Percentiles rank a stretch among this genome's conserved stretches.
These are phyloP conservation scores for Dunckerocampus dactyliophorus DNA, from an alignment of 2,113 vertebrate species.

Conservation along the genomic window DNA sequence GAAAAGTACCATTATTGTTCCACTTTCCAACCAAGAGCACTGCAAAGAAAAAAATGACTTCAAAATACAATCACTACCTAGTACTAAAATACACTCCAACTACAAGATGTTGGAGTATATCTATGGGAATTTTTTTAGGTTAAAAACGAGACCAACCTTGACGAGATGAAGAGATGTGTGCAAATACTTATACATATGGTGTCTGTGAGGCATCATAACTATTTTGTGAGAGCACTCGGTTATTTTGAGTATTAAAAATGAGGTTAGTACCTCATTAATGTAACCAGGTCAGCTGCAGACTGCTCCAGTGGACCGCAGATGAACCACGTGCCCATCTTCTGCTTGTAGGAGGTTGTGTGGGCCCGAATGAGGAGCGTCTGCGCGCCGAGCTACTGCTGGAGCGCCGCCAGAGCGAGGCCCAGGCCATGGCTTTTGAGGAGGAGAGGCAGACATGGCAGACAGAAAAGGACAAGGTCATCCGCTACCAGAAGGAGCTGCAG, in stretches of 20 bases:
- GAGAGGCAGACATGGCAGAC: conserved; percentile 92
- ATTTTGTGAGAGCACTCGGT: neutral
- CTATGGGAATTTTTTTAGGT: too few relatives aligned
- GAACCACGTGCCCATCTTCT: conserved; percentile 32
- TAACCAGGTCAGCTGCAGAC: conserved; percentile 29
- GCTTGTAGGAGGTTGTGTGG: conserved; percentile 51
- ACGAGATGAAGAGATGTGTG: neutral
- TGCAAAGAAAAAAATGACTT: too few relatives aligned
- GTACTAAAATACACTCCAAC: too few relatives aligned
- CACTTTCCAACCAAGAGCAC: too few relatives aligned
- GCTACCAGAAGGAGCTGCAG: conserved; percentile 86
- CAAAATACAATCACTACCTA: too few relatives aligned
- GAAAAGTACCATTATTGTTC: too few relatives aligned
- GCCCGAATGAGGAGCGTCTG: conserved; percentile 78
- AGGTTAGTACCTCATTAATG: conserved; percentile 24
- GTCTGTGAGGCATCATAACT: neutral
- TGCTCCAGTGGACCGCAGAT: conserved; percentile 13
- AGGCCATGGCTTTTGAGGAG: conserved; percentile 84
- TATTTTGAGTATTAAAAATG: conserved; percentile 23
- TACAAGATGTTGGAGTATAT: too few relatives aligned
- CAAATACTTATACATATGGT: neutral
- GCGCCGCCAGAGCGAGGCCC: conserved; percentile 87
- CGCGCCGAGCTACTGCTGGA: conserved; percentile 89
- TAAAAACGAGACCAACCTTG: too few relatives aligned
- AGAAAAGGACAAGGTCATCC: conserved; percentile 85